Percentiles rank a stretch among this genome's conserved stretches.
Conservation (phyloP, 2,888 invertebrate species). For the Tiphia femorata region DNA sequence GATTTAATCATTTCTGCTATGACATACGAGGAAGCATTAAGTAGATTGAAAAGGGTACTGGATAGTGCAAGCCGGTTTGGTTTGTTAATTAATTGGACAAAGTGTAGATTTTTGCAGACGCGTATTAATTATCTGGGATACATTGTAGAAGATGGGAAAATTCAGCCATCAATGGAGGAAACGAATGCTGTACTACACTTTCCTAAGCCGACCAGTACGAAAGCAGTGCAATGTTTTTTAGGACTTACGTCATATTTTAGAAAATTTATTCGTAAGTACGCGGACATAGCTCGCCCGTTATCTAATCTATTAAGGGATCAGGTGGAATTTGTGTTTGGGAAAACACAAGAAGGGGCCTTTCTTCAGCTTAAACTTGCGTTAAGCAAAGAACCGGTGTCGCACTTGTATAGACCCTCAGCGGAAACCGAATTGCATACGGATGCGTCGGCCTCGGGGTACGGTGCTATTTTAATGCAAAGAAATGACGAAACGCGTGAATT, state of each 20-base stretch:
- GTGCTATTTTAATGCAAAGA: not conserved
- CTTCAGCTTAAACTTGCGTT: slow-evolving; percentile 28
- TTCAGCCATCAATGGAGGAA: not conserved
- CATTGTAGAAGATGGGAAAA: not conserved
- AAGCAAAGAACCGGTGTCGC: slow-evolving; percentile 15
- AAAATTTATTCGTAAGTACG: slow-evolving; percentile 12
- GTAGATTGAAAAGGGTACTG: not conserved
- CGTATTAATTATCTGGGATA: not conserved
- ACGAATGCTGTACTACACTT: not conserved
- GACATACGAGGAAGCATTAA: not conserved
- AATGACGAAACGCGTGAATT: not conserved
- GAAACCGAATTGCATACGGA: not conserved
- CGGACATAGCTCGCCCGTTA: slow-evolving; percentile 1
- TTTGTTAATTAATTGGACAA: not conserved
- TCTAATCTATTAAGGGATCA: slow-evolving; percentile 12
- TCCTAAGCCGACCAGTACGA: not conserved
- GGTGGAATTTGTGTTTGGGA: not conserved
- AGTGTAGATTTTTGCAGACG: not conserved
- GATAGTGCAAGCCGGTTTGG: not conserved
- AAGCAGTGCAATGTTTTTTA: not conserved
- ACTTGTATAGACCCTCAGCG: not conserved
- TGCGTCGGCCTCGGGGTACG: not conserved
- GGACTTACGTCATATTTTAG: slow-evolving; percentile 10
- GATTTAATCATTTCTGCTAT: not conserved
- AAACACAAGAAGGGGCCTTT: not conserved